Conservation (phyloP, 2,113 vertebrate genomes). For the Aldabrachelys gigantea region DNA sequence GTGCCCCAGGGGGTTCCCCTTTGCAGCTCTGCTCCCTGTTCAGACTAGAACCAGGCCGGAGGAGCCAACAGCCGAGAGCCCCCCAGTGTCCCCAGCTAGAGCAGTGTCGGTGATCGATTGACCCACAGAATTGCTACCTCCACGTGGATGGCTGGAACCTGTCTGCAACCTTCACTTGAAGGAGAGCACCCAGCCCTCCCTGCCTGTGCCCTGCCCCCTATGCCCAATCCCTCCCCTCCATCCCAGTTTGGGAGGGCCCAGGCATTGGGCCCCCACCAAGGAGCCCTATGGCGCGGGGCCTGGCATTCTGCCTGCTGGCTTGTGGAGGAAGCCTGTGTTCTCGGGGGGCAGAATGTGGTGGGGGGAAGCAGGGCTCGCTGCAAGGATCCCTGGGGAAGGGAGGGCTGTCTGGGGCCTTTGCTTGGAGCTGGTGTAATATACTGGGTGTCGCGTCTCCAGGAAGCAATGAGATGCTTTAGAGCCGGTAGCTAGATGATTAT, state of each 20-base stretch:
- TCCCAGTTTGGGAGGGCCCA: neutral
- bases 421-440: constrained; percentile 14
- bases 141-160: no score
- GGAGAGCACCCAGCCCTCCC: neutral
- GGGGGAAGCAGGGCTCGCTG: neutral
- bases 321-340: neutral
- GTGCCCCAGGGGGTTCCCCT: no score
- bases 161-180: no score
- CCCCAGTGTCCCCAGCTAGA: no score
- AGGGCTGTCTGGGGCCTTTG: neutral
- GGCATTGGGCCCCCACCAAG: no score
- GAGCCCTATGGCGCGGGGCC: no score
- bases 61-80: no score
- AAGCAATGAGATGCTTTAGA: neutral
- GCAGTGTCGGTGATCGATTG: no score
- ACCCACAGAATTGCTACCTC: no score
- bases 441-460: neutral
- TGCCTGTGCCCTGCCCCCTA: neutral
- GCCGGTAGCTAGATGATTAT: neutral
- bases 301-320: neutral
- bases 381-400: neutral
- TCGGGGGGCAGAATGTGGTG: neutral
- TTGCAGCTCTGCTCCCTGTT: no score
- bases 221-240: no score
- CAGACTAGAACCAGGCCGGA: no score